phyloP scores from a whole-genome alignment of 2,797 vertebrate species.

The Onychomys arenicola region DNA sequence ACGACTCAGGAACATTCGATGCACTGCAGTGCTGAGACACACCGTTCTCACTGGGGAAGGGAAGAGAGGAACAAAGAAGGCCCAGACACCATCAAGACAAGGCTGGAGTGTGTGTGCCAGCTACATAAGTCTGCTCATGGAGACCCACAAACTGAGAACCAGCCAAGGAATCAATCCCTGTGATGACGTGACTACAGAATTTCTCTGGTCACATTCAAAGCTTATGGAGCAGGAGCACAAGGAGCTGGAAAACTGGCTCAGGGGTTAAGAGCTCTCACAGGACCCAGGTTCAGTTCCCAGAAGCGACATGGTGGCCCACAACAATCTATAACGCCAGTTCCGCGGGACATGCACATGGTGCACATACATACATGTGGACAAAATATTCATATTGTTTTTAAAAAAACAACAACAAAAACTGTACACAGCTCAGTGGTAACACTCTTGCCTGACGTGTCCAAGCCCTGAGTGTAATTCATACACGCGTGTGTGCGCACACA shows the following conservation, averaged over 20 bases:
- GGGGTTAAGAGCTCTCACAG: not conserved
- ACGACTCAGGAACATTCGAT: not conserved
- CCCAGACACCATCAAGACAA: not conserved
- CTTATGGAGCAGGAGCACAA: conserved; percentile 45
- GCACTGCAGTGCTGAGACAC: not conserved
- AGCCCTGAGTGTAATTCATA: not conserved
- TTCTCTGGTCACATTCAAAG: conserved; percentile 13
- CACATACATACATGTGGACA: not conserved
- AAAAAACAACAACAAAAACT: not conserved
- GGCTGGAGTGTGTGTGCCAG: not conserved
- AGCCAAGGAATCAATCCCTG: conserved; percentile 17
- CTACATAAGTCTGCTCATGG: not conserved
- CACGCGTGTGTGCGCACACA: not conserved
- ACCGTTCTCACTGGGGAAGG: not conserved
- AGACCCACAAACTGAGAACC: not conserved
- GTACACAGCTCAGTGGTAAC: no score
- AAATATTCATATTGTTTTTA: not conserved
- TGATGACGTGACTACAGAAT: conserved; percentile 25
- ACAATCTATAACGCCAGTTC: not conserved
- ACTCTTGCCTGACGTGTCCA: not conserved
- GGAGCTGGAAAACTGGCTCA: not conserved
- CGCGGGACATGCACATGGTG: not conserved
- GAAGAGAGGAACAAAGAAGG: no score
- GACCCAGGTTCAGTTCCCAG: not conserved
- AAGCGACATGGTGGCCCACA: not conserved